Evolutionary conservation across 2,113 vertebrate genomes (phyloP), one percentile per base, ranked within the genome.

Genomic region (Kryptolebias marmoratus): DNA sequence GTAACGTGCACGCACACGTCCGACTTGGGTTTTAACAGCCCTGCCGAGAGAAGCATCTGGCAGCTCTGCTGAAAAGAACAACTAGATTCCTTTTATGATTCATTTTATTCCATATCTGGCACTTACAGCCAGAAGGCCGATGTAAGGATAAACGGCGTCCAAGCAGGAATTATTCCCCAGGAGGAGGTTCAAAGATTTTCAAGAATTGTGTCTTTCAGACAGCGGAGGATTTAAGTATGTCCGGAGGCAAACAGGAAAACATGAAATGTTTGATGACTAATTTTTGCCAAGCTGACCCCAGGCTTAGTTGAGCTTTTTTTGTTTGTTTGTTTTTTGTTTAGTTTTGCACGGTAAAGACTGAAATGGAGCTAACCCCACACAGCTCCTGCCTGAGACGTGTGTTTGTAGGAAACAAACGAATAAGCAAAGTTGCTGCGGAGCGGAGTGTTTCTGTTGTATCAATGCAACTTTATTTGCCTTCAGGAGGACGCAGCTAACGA

Each of bases 51-150:
- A 18, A 81, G 83, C 81, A 12, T 65, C 55, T 50, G 77, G 88
- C 89, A 78, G 80, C 87, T 90, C 90, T 84, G 87, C 81, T 39
- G 56, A 79, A 80, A 85, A 71, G 60, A 75, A 73, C 56, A 59
- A 65, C 86, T 64, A 75, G 77, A 74, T 87, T 82, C 77, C 77
- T 52, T 48, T 78, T 86, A 79, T 73, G 12, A 44, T 75, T 52
- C 81, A 72, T 79, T 89, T 82, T 71, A 68, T 74, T 89, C 83
- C 70, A 22, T 49, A 50, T 82, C 73, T 69, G 66, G 84, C 81
- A 58, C 79, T 81, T 70, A 75, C 49, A 76, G 78, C 77, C 71
- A 75, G 76, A 48, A 87, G 77, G 72, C 63, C 30, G 75, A 84
- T 42, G 39, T 42, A 9, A 79, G 73, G 42, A 15, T 83, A 74